Conservation (phyloP, 2,888 invertebrate genomes). For the Microdon myrmicae region DNA sequence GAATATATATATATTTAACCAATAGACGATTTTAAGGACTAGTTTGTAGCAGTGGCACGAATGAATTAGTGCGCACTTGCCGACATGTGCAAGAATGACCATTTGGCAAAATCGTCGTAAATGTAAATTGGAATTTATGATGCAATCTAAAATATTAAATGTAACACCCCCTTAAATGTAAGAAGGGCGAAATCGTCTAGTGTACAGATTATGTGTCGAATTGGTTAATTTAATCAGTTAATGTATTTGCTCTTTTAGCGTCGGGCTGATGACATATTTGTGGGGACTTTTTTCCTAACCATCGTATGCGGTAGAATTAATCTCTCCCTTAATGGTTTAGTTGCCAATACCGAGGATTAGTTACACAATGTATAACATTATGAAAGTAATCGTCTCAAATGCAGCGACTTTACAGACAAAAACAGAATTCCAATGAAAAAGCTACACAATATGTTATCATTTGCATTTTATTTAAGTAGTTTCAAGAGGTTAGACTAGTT, state of each 20-base stretch:
- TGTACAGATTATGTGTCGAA: slow-evolving; percentile 21
- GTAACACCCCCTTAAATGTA: slow-evolving; percentile 19
- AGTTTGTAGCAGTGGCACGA: background rate
- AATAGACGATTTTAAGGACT: background rate
- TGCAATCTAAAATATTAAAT: slow-evolving; percentile 37
- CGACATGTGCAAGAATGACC: slow-evolving; percentile 36
- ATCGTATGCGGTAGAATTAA: no score
- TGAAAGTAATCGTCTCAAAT: no score
- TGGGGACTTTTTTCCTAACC: slow-evolving; percentile 19
- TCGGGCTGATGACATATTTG: slow-evolving; percentile 10
- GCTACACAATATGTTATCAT: no score
- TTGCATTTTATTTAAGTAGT: no score
- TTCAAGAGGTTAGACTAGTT: no score
- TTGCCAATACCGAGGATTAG: no score
- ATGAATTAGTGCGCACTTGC: slow-evolving; percentile 14
- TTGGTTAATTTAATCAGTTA: slow-evolving; percentile 38
- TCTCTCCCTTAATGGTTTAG: no score
- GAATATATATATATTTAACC: no score
- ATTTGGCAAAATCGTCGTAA: slow-evolving; percentile 23
- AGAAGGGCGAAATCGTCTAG: no score
- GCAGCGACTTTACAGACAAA: no score
- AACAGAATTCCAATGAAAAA: no score
- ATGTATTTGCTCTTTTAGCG: slow-evolving; percentile 23
- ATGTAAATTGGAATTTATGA: slow-evolving; percentile 39
- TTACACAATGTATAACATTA: no score